Evolutionary conservation across 2,888 invertebrate species (phyloP), one percentile per base, ranked within the genome.

Genomic region (Melinaea marsaeus): DNA sequence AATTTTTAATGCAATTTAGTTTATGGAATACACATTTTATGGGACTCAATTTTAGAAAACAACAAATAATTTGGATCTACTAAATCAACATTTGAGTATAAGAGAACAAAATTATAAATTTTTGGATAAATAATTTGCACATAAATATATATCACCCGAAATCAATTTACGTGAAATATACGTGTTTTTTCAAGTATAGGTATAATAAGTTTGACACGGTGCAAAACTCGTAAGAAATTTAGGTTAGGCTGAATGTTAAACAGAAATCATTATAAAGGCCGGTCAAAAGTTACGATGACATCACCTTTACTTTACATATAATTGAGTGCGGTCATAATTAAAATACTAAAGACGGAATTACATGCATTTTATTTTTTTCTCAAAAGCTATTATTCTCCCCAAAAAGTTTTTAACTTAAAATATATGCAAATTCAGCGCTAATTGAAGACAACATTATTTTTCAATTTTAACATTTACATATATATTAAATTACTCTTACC

Each of bases 231-330:
- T 58, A 47, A 32, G 13, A 32, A 32, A 45, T 55, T 35, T 47
- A 57, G 11, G 42, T 57, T 51, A 57, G 57, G 42, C 45, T 35
- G 48, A 60, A 57, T 60, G 54, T 57, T 60, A 63, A 60, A 54
- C 22, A 57, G 35, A 60, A 63, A 60, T 63, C 48, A 60, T 51
- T 57, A 51, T 60, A 60, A 60, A 57, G 46, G 37, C 57, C 35
- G 45, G 7, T 33, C n/a, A 57, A 57, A 22, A 46, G 51, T 35
- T 34, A 11, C 34, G 47, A 34, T 57, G 61, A 62, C 48, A 48
- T 61, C 57, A 54, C 33, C n/a, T n/a, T 33, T 34, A 42, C 37
- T 57, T 42, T 22, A 57, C 34, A 13, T 54, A 33, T 34, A 57
- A 57, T 37, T 37, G 42, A 57, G 57, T 13, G 37, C 22, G 35